Evolutionary conservation across 2,797 vertebrate species (phyloP), one percentile per base, ranked within the genome.

Genomic region (Fratercula arctica): DNA sequence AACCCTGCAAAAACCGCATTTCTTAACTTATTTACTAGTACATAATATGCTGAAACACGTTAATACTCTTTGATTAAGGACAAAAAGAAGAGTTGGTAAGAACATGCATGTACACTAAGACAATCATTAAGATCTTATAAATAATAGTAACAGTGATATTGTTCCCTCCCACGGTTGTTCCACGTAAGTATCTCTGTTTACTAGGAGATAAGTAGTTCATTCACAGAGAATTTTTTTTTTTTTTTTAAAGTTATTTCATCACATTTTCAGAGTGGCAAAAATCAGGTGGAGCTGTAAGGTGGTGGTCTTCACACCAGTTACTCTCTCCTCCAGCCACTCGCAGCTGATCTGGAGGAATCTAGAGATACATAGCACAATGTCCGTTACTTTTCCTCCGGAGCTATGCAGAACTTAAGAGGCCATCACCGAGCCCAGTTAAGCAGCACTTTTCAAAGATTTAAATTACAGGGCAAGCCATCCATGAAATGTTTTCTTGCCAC

Each of bases 341-440:
- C 18, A 66, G 68, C 18, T 59, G 64, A 72, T 7, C n/a, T 16
- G 54, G 23, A 45, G 39, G 43, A 39, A 72, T 29, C 68, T 2
- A 16, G 15, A 54, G 23, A 19, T 21, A 11, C 10, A 3, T 15
- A 31, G 31, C 0, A 0, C 26, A 18, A 9, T 0, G 20, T 7
- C 63, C 0, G 0, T 10, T 63, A 20, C 59, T 43, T 2, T 3
- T 51, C 45, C 79, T 60, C 46, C 3, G 7, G 66, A 80, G 72
- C 51, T n/a, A 39, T 20, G 29, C 13, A 61, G 43, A 63, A 37
- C 15, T 13, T 4, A 9, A 53, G 48, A 67, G 43, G 54, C 16
- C 33, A 37, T 13, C 3, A 2, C 51, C 1, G 0, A 60, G 37
- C 15, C 67, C 4, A 1, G 5, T 20, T 11, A 3, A 23, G 67